Conservation (phyloP, 1,140 invertebrate species). For the Drosophila lowei region DNA sequence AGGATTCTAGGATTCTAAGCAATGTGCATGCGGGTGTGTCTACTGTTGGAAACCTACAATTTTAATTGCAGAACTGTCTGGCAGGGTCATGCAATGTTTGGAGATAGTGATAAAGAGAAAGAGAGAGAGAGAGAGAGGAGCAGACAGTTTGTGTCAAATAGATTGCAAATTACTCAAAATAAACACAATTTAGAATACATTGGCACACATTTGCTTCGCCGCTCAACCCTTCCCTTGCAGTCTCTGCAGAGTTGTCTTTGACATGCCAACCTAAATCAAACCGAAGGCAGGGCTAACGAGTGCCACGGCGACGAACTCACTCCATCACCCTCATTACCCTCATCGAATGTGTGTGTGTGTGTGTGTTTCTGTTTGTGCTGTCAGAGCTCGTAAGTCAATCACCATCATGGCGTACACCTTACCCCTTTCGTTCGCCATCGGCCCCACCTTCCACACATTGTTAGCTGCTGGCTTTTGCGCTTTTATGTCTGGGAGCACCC, state of each 20-base stretch:
- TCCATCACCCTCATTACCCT: too few species aligned
- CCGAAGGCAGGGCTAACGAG: slow-evolving; percentile 38
- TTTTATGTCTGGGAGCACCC: slow-evolving; percentile 63
- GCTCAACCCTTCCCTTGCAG: not conserved
- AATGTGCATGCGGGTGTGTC: slow-evolving; percentile 66
- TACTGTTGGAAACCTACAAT: slow-evolving; percentile 72
- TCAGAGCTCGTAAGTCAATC: slow-evolving; percentile 44
- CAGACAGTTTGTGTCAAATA: not conserved
- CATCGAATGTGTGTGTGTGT: not conserved
- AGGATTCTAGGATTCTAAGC: slow-evolving; percentile 40
- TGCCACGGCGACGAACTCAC: slow-evolving; percentile 10
- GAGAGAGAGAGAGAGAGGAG: too few species aligned
- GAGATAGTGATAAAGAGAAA: too few species aligned
- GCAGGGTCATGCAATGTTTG: slow-evolving; percentile 33
- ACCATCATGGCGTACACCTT: slow-evolving; percentile 60
- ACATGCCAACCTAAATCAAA: slow-evolving; percentile 68
- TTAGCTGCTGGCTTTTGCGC: slow-evolving; percentile 54
- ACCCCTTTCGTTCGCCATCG: slow-evolving; percentile 26
- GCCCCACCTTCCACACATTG: slow-evolving; percentile 6
- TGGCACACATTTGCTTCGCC: slow-evolving; percentile 44
- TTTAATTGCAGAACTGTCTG: slow-evolving; percentile 66
- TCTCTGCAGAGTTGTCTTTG: slow-evolving; percentile 58
- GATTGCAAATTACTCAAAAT: slow-evolving; percentile 72
- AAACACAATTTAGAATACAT: slow-evolving; percentile 72
- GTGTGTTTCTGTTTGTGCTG: slow-evolving; percentile 6